These are phyloP conservation scores for Alloplasta piceator DNA, from an alignment of 2,888 invertebrate genomes.

Conservation along the genomic window DNA sequence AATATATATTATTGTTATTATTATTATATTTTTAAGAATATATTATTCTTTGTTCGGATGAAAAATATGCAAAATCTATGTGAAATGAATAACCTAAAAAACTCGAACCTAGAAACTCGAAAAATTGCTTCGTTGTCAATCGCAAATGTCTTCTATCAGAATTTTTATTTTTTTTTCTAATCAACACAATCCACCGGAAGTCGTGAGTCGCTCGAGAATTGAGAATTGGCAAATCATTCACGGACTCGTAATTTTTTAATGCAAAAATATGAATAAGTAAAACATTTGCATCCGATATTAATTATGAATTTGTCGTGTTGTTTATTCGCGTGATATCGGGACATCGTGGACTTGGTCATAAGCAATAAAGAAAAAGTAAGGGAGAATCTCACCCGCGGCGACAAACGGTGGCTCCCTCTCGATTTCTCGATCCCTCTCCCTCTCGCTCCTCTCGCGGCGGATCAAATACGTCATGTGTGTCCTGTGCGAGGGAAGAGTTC, in stretches of 20 bases:
- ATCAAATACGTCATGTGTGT: conserved; percentile 55
- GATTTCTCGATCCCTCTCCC: background rate
- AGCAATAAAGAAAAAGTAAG: conserved; percentile 22
- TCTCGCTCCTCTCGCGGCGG: conserved; percentile 21
- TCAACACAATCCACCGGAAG: too few species aligned
- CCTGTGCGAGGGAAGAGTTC: conserved; percentile 45
- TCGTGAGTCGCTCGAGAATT: too few species aligned
- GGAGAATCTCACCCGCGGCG: conserved; percentile 61
- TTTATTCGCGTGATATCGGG: conserved; percentile 50
- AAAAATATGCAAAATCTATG: too few species aligned
- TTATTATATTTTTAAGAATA: too few species aligned
- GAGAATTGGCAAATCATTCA: background rate
- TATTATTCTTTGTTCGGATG: too few species aligned
- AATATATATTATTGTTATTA: too few species aligned
- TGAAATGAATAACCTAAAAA: too few species aligned
- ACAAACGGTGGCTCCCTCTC: conserved; percentile 51
- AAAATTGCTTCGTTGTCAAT: too few species aligned
- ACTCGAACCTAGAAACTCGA: too few species aligned
- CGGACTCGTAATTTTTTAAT: conserved; percentile 10
- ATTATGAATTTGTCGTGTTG: conserved; percentile 12
- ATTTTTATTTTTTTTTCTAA: too few species aligned
- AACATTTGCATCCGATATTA: background rate
- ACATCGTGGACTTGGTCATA: conserved; percentile 42
- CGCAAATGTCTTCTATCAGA: too few species aligned
- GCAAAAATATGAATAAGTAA: too few species aligned